Evolutionary conservation across 2,797 vertebrate genomes (phyloP), one percentile per base, ranked within the genome.

Genomic region (Coranthus polyacanthus): DNA sequence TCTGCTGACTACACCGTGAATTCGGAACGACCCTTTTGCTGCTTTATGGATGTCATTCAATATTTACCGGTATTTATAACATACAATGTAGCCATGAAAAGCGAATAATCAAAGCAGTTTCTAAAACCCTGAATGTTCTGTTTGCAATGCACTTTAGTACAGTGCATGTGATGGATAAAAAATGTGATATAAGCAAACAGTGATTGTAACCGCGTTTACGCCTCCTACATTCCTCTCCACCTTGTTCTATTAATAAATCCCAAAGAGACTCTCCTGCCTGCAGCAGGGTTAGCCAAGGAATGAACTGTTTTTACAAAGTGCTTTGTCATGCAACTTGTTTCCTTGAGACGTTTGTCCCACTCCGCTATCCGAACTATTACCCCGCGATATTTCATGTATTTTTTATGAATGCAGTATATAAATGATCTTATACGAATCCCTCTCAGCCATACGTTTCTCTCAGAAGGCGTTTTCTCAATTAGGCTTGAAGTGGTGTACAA

Each of bases 221-320:
- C 78, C 74, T 73, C 29, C 63, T 63, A 65, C 43, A 9, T 66
- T 77, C 44, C 65, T 57, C 75, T 81, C 57, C 60, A 78, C 67
- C 68, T 62, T 45, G 66, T 64, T 81, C 89, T 92, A 92, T 90
- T 91, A 91, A 92, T 91, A 92, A 87, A 74, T 56, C 69, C 82
- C 62, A 37, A 49, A 62, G 84, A 84, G 79, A 64, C 60, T 32
- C n/a, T 41, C 20, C 20, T 75, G 84, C 68, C 81, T 70, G 85
- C 73, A 64, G 76, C 62, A 24, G 56, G 57, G 21, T 44, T 53
- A 68, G 71, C 78, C 73, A 66, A 53, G 15, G 68, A 78, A 72
- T 80, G 16, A 88, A 88, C 80, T 86, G 75, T 78, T 88, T 90
- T 67, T 54, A 75, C 68, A 88, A 81, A 89, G 79, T 88, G 87